These are phyloP conservation scores for Otolemur crassicaudatus DNA, from an alignment of 2,797 vertebrate genomes.

Conservation along the genomic window DNA sequence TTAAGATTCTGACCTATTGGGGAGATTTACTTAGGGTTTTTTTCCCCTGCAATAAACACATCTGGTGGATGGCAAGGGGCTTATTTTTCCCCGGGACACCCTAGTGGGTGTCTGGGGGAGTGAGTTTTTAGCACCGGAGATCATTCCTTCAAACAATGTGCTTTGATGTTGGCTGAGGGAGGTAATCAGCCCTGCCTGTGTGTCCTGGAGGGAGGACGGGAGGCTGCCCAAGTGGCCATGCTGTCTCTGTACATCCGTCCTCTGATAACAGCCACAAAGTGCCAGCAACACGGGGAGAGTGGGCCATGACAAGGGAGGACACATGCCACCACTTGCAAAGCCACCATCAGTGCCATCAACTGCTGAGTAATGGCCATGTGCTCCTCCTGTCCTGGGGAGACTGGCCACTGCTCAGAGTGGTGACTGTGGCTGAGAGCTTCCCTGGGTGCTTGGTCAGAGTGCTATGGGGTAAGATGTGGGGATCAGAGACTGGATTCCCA, in stretches of 20 bases:
- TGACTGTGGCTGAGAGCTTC: neutral
- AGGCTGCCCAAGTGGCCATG: neutral
- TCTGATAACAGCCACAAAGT: neutral
- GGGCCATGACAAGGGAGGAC: fast-evolving
- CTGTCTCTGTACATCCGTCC: neutral
- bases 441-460: neutral
- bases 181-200: neutral
- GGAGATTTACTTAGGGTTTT: slow-evolving; percentile 72
- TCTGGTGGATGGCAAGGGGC: slow-evolving; percentile 64
- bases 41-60: slow-evolving; percentile 75
- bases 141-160: neutral
- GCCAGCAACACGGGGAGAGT: fast-evolving
- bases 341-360: fast-evolving
- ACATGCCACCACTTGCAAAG: neutral
- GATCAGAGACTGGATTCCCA: neutral
- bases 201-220: neutral
- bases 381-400: too few species aligned
- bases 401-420: neutral
- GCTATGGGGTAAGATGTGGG: too few species aligned
- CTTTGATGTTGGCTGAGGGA: neutral
- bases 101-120: slow-evolving; percentile 57
- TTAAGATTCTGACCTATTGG: slow-evolving; percentile 76
- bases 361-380: fast-evolving
- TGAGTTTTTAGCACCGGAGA: slow-evolving; percentile 63
- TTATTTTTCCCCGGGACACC: slow-evolving; percentile 45